Conservation (phyloP, 2,888 invertebrate species). For the Drosophila formosana region DNA sequence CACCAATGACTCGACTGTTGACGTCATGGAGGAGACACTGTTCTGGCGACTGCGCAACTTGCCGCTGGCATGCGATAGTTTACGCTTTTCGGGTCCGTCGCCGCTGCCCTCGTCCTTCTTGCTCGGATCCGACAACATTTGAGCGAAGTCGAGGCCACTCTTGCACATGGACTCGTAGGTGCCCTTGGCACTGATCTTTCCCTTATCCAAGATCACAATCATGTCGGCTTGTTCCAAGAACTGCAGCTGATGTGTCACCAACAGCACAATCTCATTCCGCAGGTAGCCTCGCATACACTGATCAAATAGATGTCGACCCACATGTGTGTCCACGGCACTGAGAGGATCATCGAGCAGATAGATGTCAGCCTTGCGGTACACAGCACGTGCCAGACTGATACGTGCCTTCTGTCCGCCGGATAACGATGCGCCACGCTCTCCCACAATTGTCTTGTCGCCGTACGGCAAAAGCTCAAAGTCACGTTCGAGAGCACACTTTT, state of each 20-base stretch:
- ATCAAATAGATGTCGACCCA: conserved; percentile 95
- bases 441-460: conserved; percentile 89
- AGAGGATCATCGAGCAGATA: conserved; percentile 96
- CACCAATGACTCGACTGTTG: conserved; percentile 84
- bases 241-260: conserved; percentile 94
- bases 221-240: conserved; percentile 89
- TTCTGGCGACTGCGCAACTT: conserved; percentile 82
- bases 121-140: conserved; percentile 88
- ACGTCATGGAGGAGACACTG: conserved; percentile 86
- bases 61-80: conserved; percentile 72
- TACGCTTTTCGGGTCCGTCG: conserved; percentile 61
- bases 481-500: conserved; percentile 86
- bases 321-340: conserved; percentile 96
- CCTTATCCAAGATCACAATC: conserved; percentile 84
- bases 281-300: conserved; percentile 86
- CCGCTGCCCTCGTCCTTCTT: conserved; percentile 82
- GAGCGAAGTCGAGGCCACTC: conserved; percentile 92
- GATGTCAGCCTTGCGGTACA: conserved; percentile 94
- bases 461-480: conserved; percentile 87
- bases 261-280: conserved; percentile 89
- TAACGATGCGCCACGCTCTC: conserved; percentile 93
- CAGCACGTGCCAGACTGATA: conserved; percentile 94
- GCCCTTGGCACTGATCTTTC: conserved; percentile 86
- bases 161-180: conserved; percentile 90
- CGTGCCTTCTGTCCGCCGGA: conserved; percentile 96